Evolutionary conservation across 2,888 invertebrate species (phyloP).

Genomic region (Cremastinae sp.): DNA sequence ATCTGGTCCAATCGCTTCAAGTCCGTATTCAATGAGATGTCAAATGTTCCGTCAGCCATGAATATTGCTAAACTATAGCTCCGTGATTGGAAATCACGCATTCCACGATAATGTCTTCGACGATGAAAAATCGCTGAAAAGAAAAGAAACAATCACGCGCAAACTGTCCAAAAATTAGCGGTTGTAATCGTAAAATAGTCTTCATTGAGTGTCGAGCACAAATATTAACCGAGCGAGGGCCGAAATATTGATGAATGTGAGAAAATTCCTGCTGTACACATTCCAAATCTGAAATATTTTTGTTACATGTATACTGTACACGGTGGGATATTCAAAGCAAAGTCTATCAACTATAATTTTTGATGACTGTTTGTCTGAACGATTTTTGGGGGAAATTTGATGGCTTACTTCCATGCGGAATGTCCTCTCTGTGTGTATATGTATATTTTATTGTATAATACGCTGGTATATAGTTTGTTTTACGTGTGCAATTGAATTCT

Average conservation of each 20-base stretch:
- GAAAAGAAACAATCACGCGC: constrained; percentile 12
- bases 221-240: constrained; percentile 43
- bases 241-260: constrained; percentile 5
- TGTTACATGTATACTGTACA: constrained; percentile 38
- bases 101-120: constrained; percentile 47
- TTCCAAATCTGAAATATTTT: constrained; percentile 65
- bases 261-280: constrained; percentile 55
- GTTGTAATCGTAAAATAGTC: constrained; percentile 7
- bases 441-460: constrained; percentile 43
- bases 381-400: too few relatives aligned
- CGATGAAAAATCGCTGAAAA: neutral
- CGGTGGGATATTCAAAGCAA: too few relatives aligned
- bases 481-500: constrained; percentile 37
- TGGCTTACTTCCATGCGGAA: neutral
- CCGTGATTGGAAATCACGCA: constrained; percentile 34
- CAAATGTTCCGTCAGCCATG: constrained; percentile 44
- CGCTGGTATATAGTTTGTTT: constrained; percentile 58
- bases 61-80: constrained; percentile 49
- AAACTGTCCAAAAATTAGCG: constrained; percentile 9
- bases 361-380: too few relatives aligned
- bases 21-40: constrained; percentile 33
- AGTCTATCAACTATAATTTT: too few relatives aligned
- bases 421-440: neutral
- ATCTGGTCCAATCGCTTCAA: constrained; percentile 47
- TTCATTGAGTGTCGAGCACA: constrained; percentile 29